Evolutionary conservation across 1,140 invertebrate genomes (phyloP).

Genomic region (Conus ventricosus): DNA sequence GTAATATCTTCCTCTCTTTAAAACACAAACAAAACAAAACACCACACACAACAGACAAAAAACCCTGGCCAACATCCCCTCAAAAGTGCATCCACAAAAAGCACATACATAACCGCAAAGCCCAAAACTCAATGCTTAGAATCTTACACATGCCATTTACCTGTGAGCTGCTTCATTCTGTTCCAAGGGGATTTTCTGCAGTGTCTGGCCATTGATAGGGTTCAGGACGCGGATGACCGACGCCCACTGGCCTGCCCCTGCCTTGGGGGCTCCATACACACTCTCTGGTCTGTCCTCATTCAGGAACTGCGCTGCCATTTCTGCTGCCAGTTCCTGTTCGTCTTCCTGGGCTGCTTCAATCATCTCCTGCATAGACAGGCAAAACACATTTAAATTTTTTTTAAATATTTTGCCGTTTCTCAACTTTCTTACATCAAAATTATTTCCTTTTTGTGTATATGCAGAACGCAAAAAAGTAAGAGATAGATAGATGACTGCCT

Average conservation of each 20-base stretch:
- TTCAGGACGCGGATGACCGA: slow-evolving; percentile 94
- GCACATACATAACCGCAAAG: too few relatives aligned
- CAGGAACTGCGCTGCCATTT: slow-evolving; percentile 97
- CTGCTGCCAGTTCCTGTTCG: slow-evolving; percentile 94
- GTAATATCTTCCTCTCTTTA: too few relatives aligned
- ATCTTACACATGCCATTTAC: slow-evolving; percentile 70
- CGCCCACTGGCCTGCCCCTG: slow-evolving; percentile 97
- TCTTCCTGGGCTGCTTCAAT: slow-evolving; percentile 96
- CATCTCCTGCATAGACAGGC: slow-evolving; percentile 83
- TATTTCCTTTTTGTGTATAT: too few relatives aligned
- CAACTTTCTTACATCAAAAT: too few relatives aligned
- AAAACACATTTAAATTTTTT: not conserved
- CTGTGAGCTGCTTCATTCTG: slow-evolving; percentile 98
- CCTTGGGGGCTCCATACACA: slow-evolving; percentile 96
- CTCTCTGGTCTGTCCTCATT: slow-evolving; percentile 96
- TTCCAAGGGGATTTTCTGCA: slow-evolving; percentile 88
- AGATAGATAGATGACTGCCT: too few relatives aligned
- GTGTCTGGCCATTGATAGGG: slow-evolving; percentile 88
- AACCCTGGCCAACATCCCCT: too few relatives aligned
- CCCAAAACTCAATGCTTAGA: too few relatives aligned
- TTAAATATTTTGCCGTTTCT: not conserved
- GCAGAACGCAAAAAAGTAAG: too few relatives aligned
- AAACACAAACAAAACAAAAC: too few relatives aligned
- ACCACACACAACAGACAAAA: too few relatives aligned
- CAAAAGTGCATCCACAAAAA: too few relatives aligned